Base-by-base conservation (phyloP, 2,797 vertebrate species). In the Diplodus puntazzo region DNA sequence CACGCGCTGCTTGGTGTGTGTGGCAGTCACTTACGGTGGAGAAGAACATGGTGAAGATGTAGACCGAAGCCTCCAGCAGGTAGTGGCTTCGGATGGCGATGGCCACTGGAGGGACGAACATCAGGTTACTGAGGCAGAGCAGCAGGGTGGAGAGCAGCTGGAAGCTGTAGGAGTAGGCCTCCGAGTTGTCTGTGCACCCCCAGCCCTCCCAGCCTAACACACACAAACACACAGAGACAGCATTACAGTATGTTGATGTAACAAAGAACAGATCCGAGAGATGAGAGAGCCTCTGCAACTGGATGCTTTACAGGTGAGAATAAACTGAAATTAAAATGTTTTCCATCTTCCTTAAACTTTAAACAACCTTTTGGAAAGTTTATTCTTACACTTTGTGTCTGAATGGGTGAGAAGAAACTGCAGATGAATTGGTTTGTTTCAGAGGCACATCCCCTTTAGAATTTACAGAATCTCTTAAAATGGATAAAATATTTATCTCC, bases 31-130 rank as follows among this genome's bases (percentile, higher is more conserved):
- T 95, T 88, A 99, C 98, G 1, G 98, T 99, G 77, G 98, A 99
- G 92, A 99, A 99, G 95, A 99, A 99, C 98, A 99, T 99, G 86
- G 98, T 99, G 94, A 99, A 99, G 86, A 98, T 96, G 90, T 99
- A 99, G 91, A 99, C 96, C 0, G 98, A 97, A 2, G 98, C 98
- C 92, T 99, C 98, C 75, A 99, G 94, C 72, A 99, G 96, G 74
- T 97, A 99, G 81, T 97, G 96, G 89, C 97, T 98, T 59, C 97
- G 96, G 61, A 99, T 92, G 13, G 98, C 98, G 4, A 99, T 97
- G 94, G 96, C 96, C 89, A 99, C 97, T 0, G 98, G 98, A 0
- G 98, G 98, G 65, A 99, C 94, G 0, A 99, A 99, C 98, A 99
- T 99, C 86, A 99, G 95, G 87, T 99, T 99, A 90, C 98, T 99